Evolutionary conservation across 2,888 invertebrate genomes (phyloP), one percentile per base, ranked within the genome.

Genomic region (Tinea trinotella): DNA sequence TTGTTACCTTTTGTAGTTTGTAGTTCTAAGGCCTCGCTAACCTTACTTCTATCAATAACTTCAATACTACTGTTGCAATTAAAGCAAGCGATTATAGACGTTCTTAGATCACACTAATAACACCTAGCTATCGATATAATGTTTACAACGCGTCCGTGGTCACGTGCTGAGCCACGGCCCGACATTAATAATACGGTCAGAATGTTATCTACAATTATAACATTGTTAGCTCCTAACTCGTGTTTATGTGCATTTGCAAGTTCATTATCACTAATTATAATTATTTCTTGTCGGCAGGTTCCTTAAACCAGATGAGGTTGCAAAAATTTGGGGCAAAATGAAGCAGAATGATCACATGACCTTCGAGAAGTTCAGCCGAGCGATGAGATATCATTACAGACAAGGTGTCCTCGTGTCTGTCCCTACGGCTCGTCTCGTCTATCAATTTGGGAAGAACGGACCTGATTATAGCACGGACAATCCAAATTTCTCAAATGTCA

Each of bases 321-420:
- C 96, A 1, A 90, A 92, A 64, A 86, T 95, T 48, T 96, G 96
- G 96, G 96, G 96, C 2, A 90, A 90, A 58, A 73, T 93, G 71
- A 96, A 96, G 71, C 92, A 93, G 71, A 96, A 96, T 69, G 90
- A 91, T 52, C 91, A 92, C 70, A 97, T 97, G 96, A 96, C 93
- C 40, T 97, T 96, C 69, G 96, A 96, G 74, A 97, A 97, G 78
- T 90, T 97, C 65, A 95, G 95, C 74, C 81, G 96, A 59, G 96
- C 96, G 12, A 94, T 97, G 92, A 90, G 94, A 71, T 94, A 94
- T 74, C 93, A 94, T 76, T 94, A 94, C 82, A 90, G 92, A 67
- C 92, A 92, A 64, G 80, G 89, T 60, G 92, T 93, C 17, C 88
- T 94, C 55, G 88, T 90, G 53, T 92, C 94, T 2, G 94, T 94